Evolutionary conservation across 2,888 invertebrate species (phyloP).

Genomic region (Dasysyrphus albostriatus): DNA sequence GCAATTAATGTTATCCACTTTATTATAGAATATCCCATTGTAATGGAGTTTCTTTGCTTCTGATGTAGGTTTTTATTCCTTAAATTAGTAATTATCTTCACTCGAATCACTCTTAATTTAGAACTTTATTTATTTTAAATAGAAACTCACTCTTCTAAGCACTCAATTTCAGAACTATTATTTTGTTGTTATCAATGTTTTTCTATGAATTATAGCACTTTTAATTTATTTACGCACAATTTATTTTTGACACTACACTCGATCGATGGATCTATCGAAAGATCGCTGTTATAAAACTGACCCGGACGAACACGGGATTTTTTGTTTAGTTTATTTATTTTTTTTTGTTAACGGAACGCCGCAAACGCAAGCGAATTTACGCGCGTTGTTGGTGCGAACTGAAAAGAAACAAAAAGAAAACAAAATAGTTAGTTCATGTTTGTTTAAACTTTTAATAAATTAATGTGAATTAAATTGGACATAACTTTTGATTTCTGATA

Average conservation of each 20-base stretch:
- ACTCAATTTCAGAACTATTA: conserved; percentile 23
- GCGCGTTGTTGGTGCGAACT: conserved; percentile 67
- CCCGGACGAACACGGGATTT: conserved; percentile 50
- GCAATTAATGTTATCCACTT: conserved; percentile 82
- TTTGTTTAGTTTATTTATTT: conserved; percentile 7
- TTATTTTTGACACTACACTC: conserved; percentile 54
- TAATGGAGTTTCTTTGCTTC: conserved; percentile 63
- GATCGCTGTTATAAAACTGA: conserved; percentile 52
- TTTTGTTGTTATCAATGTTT: conserved; percentile 35
- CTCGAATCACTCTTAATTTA: conserved; percentile 5
- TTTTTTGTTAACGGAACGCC: conserved; percentile 37
- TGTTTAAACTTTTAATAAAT: background rate
- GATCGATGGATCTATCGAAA: conserved; percentile 58
- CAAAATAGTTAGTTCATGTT: background rate
- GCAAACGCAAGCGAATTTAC: conserved; percentile 69
- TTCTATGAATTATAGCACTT: conserved; percentile 52
- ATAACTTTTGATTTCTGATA: too few species aligned
- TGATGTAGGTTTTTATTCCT: conserved; percentile 12
- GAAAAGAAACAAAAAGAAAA: conserved; percentile 48
- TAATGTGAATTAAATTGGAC: too few species aligned
- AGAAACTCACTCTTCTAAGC: conserved; percentile 11
- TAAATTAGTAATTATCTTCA: conserved; percentile 34
- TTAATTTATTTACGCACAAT: too few species aligned
- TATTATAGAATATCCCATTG: conserved; percentile 81
- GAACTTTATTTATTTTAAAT: conserved; percentile 30